Evolutionary conservation across 2,888 invertebrate genomes (phyloP).

Genomic region (Hypena proboscidalis): DNA sequence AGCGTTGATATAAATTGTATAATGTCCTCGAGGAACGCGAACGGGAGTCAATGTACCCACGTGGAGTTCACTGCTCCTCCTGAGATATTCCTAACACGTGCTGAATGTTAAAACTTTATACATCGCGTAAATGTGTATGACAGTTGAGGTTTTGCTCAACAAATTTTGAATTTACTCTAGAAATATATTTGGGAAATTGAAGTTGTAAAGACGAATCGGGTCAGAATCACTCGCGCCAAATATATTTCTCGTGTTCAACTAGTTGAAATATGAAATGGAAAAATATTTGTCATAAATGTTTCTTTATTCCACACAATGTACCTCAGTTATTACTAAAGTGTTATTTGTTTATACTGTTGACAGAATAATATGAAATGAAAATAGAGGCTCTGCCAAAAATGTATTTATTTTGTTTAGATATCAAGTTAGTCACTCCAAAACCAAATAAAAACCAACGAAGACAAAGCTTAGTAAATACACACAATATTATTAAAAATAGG

Average conservation of each 20-base stretch:
- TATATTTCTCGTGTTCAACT: slow-evolving; percentile 29
- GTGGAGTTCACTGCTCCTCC: slow-evolving; percentile 70
- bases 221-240: slow-evolving; percentile 27
- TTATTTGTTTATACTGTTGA: neutral
- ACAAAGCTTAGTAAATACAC: no score
- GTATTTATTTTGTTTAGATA: no score
- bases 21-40: slow-evolving; percentile 47
- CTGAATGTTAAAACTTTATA: slow-evolving; percentile 67
- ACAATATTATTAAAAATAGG: no score
- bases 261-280: slow-evolving; percentile 26
- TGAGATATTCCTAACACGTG: slow-evolving; percentile 62
- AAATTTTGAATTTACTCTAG: slow-evolving; percentile 42
- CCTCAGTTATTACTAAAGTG: slow-evolving; percentile 20
- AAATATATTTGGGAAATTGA: slow-evolving; percentile 50
- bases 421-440: no score
- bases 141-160: slow-evolving; percentile 49
- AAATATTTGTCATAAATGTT: slow-evolving; percentile 36
- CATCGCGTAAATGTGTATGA: slow-evolving; percentile 57
- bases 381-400: no score
- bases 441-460: no score
- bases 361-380: no score
- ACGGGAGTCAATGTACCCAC: slow-evolving; percentile 72
- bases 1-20: slow-evolving; percentile 55
- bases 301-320: slow-evolving; percentile 20
- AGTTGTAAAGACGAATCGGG: slow-evolving; percentile 41